A percentile compares a stretch with the other conserved stretches of the same genome.
Evolutionary conservation across 2,888 invertebrate genomes (phyloP).

Genomic region (Junonia oenone): DNA sequence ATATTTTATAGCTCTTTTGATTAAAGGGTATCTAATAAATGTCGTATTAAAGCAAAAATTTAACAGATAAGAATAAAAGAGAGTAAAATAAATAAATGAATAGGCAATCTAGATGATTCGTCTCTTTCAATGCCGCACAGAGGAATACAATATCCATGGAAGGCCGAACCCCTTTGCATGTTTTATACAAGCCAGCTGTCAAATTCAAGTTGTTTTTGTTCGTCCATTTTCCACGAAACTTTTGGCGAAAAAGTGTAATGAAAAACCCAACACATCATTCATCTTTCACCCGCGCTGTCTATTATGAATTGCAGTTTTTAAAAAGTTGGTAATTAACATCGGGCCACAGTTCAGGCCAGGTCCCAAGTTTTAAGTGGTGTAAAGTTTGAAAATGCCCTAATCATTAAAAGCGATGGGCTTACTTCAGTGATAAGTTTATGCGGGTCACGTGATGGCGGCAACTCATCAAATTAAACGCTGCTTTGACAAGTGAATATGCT

Average conservation of each 20-base stretch:
- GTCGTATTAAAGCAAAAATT: background rate
- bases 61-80: background rate
- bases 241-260: slow-evolving; percentile 41
- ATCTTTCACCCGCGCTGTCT: slow-evolving; percentile 71
- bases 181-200: slow-evolving; percentile 41
- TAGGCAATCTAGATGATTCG: slow-evolving; percentile 25
- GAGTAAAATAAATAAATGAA: slow-evolving; percentile 22
- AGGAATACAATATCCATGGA: slow-evolving; percentile 27
- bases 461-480: slow-evolving; percentile 28
- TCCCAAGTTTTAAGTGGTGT: slow-evolving; percentile 67
- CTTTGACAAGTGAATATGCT: slow-evolving; percentile 19
- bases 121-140: slow-evolving; percentile 23
- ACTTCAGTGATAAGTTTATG: slow-evolving; percentile 37
- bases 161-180: slow-evolving; percentile 36
- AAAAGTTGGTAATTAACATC: slow-evolving; percentile 77
- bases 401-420: slow-evolving; percentile 61
- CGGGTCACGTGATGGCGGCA: slow-evolving; percentile 31
- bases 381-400: slow-evolving; percentile 66
- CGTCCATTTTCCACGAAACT: slow-evolving; percentile 43
- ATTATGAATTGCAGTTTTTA: slow-evolving; percentile 77
- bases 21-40: background rate
- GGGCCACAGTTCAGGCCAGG: slow-evolving; percentile 55
- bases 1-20: background rate
- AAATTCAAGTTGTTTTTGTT: slow-evolving; percentile 48
- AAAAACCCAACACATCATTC: slow-evolving; percentile 71